phyloP scores from a whole-genome alignment of 2,113 vertebrate species.

The Microtus ochrogaster region DNA sequence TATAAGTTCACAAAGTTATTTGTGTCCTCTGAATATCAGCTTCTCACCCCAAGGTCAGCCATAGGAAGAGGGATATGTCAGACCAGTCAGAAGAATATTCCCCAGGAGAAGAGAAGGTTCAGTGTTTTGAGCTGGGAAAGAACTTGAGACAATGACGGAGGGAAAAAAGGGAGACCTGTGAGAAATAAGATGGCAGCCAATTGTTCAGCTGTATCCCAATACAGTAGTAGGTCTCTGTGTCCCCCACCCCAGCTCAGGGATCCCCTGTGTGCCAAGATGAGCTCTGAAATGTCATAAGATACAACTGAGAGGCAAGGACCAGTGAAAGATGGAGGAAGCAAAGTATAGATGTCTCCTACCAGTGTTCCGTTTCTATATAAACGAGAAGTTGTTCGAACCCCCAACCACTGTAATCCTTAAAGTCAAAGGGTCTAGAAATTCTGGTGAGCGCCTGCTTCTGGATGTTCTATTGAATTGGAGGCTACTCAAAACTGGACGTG shows the following conservation, averaged over 20 bases:
- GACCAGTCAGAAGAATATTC: too few species aligned
- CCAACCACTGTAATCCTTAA: neutral
- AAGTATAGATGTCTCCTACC: neutral
- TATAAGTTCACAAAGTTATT: neutral
- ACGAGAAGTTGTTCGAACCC: neutral
- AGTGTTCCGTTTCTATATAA: neutral
- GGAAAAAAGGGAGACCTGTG: neutral
- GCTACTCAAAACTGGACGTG: neutral
- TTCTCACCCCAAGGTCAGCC: neutral
- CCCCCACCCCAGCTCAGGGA: neutral
- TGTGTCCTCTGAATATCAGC: neutral
- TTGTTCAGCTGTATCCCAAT: accelerated
- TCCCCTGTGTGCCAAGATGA: neutral
- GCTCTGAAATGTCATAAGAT: neutral
- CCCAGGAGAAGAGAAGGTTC: neutral
- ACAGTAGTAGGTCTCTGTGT: accelerated
- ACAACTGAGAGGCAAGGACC: neutral
- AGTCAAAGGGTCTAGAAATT: neutral
- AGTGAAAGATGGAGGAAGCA: neutral
- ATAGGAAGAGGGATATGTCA: accelerated
- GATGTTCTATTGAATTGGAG: neutral
- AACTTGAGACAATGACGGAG: neutral
- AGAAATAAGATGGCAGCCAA: neutral
- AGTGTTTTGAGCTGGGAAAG: neutral
- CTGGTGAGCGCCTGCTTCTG: neutral